Evolutionary conservation across 2,888 invertebrate genomes (phyloP), one percentile per base, ranked within the genome.

Genomic region (Meta bourneti): DNA sequence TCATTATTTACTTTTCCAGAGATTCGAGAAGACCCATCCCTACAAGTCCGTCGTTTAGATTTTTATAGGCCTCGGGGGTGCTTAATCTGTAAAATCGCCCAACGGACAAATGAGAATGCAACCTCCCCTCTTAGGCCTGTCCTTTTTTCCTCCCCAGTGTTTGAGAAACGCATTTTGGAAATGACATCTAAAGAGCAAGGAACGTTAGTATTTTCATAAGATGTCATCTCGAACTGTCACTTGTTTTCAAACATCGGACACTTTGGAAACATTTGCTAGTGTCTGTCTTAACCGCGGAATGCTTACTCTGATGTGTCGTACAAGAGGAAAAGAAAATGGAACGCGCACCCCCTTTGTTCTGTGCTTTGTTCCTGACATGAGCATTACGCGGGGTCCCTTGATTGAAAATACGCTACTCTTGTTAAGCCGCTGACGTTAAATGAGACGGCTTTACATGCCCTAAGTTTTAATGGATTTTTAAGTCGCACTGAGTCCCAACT

Each of bases 191-290:
- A 61, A 84, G 52, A 75, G 75, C 48, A 54, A 74, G 75, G 75
- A 61, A 84, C 61, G 84, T 20, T 61, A 19, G 54, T 54, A 61
- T 74, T 84, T 75, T 75, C 75, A 77, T 75, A 72, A 83, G 72
- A 72, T 70, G 83, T 83, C 83, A 83, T 83, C 51, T 69, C 51
- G 83, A 54, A 72, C 71, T 72, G 83, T 83, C 83, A 74, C 72
- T 83, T 72, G 72, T 79, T 86, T 86, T 52, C 54, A 71, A 86
- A 70, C 77, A 70, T 19, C 13, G 13, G 70, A 79, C 79, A 78
- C 70, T 75, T 86, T 79, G 70, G 79, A 86, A 86, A 79, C 79
- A 79, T 83, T 83, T 83, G 83, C 72, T 34, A 7, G 72, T 83
- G 83, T 86, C 86, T 79, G 49, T 79, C 71, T 83, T 83, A 74